These are phyloP conservation scores for Rhynchopsitta pachyrhyncha DNA, from an alignment of 2,113 vertebrate genomes.

Conservation along the genomic window DNA sequence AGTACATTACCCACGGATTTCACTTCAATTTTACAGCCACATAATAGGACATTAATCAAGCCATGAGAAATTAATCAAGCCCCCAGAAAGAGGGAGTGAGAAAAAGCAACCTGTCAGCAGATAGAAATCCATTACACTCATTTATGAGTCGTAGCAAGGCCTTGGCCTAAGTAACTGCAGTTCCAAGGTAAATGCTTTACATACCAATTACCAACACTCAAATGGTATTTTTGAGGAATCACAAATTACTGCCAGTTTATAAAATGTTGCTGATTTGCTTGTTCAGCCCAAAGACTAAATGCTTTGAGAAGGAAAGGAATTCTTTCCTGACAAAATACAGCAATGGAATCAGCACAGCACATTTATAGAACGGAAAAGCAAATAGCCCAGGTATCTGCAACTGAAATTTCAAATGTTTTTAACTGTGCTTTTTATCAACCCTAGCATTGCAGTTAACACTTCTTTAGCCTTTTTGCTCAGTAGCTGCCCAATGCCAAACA, in stretches of 20 bases:
- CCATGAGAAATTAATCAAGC: background rate
- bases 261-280: background rate
- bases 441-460: background rate
- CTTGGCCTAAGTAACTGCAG: background rate
- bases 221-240: background rate
- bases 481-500: background rate
- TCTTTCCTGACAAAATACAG: background rate
- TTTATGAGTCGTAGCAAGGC: background rate
- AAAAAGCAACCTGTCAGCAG: background rate
- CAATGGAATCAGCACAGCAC: background rate
- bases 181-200: background rate
- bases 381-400: background rate
- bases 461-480: background rate
- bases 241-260: background rate
- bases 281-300: background rate
- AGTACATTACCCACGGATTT: background rate
- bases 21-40: background rate
- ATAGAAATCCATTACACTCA: accelerated
- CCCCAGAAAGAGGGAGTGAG: background rate
- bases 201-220: background rate
- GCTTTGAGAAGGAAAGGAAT: background rate
- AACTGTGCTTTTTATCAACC: background rate
- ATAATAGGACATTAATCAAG: background rate
- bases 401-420: background rate
- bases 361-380: background rate